Conservation (phyloP, 1,140 invertebrate genomes). For the Drosophila nasuta region DNA sequence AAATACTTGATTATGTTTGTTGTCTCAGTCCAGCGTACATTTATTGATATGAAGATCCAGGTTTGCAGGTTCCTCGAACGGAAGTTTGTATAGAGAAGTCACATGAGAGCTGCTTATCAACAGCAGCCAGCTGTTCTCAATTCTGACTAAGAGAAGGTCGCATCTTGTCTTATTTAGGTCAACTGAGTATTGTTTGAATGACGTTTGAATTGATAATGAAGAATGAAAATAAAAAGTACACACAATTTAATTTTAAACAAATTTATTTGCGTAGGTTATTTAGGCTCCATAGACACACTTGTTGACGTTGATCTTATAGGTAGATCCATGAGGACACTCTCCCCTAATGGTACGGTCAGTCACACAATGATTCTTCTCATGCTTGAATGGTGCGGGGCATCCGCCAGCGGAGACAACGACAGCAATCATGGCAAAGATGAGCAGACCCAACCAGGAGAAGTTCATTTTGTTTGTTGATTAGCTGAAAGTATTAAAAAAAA, state of each 20-base stretch:
- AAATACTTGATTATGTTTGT: background rate
- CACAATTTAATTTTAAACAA: conserved; percentile 10
- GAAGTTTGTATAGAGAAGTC: conserved; percentile 55
- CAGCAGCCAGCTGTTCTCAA: conserved; percentile 12
- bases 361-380: conserved; percentile 33
- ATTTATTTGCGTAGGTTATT: background rate
- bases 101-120: conserved; percentile 21
- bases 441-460: conserved; percentile 70
- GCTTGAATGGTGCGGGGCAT: conserved; percentile 57
- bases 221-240: conserved; percentile 17
- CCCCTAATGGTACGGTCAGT: conserved; percentile 62
- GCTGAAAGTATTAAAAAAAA: conserved; percentile 3
- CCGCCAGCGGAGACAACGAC: conserved; percentile 52
- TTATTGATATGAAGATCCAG: conserved; percentile 70
- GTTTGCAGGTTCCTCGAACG: conserved; percentile 70
- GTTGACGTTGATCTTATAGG: conserved; percentile 61
- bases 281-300: conserved; percentile 58
- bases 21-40: conserved; percentile 57
- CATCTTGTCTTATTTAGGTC: conserved; percentile 13
- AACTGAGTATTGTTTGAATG: conserved; percentile 26
- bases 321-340: conserved; percentile 59
- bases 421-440: conserved; percentile 67
- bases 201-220: conserved; percentile 32
- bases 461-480: conserved; percentile 55
- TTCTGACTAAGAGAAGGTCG: conserved; percentile 26